Conservation (phyloP, 2,888 invertebrate species). For the Drosophila pseudotalamancana region DNA sequence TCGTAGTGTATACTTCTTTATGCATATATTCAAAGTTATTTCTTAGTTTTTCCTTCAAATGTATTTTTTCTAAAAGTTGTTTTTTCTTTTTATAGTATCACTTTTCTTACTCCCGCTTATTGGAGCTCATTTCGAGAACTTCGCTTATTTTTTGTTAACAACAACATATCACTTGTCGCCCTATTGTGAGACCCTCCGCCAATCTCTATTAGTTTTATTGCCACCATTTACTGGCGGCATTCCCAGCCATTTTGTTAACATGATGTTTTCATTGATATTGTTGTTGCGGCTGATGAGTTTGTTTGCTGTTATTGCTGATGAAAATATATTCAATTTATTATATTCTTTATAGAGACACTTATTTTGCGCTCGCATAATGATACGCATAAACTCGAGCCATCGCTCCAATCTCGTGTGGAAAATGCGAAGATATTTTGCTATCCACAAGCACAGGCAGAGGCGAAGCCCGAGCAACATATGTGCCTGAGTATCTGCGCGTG, state of each 20-base stretch:
- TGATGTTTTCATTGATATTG: constrained; percentile 62
- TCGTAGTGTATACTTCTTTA: background rate
- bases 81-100: background rate
- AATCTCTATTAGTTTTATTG: constrained; percentile 46
- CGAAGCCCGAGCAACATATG: constrained; percentile 22
- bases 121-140: constrained; percentile 1
- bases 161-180: constrained; percentile 62
- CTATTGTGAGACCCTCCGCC: constrained; percentile 24
- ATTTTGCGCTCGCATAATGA: constrained; percentile 69
- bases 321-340: constrained; percentile 78
- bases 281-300: constrained; percentile 49
- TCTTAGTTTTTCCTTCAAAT: background rate
- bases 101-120: background rate
- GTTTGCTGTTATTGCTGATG: constrained; percentile 71
- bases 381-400: constrained; percentile 40
- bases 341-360: constrained; percentile 73
- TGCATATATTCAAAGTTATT: background rate
- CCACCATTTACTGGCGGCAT: constrained; percentile 40
- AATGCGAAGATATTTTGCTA: constrained; percentile 49
- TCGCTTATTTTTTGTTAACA: constrained; percentile 52
- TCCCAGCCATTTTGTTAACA: constrained; percentile 72
- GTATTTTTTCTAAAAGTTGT: background rate
- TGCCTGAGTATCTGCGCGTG: constrained; percentile 3
- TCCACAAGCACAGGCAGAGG: constrained; percentile 37
- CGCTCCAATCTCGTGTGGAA: constrained; percentile 45